A percentile compares a stretch with the other conserved stretches of the same genome.
Conservation (phyloP, 2,113 vertebrate genomes). For the Gavialis gangeticus region DNA sequence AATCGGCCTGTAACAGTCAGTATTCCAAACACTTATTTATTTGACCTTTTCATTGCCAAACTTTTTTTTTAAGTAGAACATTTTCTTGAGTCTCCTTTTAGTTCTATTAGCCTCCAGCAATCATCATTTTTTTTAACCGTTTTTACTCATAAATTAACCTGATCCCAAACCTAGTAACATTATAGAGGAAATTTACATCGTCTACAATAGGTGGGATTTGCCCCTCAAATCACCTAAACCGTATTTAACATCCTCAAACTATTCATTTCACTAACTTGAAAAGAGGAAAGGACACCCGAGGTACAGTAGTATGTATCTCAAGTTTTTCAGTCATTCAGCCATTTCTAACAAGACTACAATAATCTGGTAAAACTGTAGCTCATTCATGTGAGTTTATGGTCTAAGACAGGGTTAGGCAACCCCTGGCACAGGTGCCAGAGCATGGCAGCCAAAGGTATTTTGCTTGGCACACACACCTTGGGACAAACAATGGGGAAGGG, state of each 20-base stretch:
- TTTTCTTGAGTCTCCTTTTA: not conserved
- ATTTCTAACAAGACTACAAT: not conserved
- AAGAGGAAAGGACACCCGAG: not conserved
- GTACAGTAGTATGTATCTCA: not conserved
- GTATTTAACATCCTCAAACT: not conserved
- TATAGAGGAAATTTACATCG: not conserved
- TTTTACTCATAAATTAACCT: not conserved
- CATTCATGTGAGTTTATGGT: not conserved
- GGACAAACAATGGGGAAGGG: too few species aligned
- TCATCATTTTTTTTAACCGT: not conserved
- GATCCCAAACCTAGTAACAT: not conserved
- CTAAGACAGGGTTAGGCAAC: not conserved
- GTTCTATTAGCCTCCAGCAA: not conserved
- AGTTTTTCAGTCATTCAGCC: not conserved
- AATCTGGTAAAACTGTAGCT: not conserved
- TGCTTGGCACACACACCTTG: too few species aligned
- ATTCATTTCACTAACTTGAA: not conserved
- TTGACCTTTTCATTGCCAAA: not conserved
- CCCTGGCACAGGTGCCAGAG: too few species aligned
- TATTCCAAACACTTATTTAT: not conserved
- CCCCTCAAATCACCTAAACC: not conserved
- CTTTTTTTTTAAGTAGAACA: not conserved
- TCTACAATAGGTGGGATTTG: not conserved
- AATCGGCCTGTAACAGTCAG: not conserved
- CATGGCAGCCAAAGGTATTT: too few species aligned